phyloP scores from a whole-genome alignment of 2,113 vertebrate species.

The Andinoacara biseriatus region DNA sequence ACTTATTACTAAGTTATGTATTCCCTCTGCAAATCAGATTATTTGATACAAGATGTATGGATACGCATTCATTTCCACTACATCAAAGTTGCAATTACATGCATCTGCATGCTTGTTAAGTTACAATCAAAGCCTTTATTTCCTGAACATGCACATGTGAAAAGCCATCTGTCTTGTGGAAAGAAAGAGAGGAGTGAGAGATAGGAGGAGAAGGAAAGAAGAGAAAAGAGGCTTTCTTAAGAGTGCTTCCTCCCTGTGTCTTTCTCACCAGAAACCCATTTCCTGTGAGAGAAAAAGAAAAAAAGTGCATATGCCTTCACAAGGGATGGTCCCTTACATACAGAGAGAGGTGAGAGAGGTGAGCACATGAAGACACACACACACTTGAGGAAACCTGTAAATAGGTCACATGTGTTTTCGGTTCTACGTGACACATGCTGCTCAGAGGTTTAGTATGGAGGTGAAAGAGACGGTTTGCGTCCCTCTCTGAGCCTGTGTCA shows the following conservation, averaged over 20 bases:
- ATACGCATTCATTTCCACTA: not conserved
- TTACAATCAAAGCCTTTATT: not conserved
- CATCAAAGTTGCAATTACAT: not conserved
- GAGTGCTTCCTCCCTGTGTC: conserved; percentile 61
- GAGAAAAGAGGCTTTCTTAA: conserved; percentile 38
- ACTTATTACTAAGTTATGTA: conserved; percentile 3
- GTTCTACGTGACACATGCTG: conserved; percentile 41
- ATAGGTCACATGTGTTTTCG: conserved; percentile 69
- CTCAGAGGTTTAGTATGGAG: conserved; percentile 29
- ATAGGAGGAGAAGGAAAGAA: conserved; percentile 31
- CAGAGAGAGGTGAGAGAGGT: conserved; percentile 35
- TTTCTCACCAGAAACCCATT: conserved; percentile 74
- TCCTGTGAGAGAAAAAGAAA: conserved; percentile 65
- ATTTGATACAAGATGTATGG: not conserved
- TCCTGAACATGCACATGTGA: conserved; percentile 7
- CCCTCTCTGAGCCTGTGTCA: not conserved
- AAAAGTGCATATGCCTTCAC: conserved; percentile 60
- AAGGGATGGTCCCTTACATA: conserved; percentile 74
- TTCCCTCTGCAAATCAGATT: not conserved
- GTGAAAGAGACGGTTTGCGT: not conserved
- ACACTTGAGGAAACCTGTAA: conserved; percentile 48
- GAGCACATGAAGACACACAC: conserved; percentile 2
- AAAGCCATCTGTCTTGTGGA: conserved; percentile 27
- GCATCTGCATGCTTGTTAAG: not conserved
- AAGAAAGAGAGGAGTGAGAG: conserved; percentile 32